Conservation (phyloP, 2,113 vertebrate species). For the Gambusia holbrooki region DNA sequence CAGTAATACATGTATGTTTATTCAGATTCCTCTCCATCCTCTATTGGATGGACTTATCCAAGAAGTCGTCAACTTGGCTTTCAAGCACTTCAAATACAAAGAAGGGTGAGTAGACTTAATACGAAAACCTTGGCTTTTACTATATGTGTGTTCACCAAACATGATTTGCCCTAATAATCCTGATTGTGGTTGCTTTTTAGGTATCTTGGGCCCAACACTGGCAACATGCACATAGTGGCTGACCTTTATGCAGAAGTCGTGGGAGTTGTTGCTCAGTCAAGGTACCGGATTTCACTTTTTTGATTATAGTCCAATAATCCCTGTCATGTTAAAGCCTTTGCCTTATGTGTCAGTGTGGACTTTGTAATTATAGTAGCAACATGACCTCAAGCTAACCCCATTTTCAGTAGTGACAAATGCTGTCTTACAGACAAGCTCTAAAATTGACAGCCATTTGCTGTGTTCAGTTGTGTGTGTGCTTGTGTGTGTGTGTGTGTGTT, state of each 20-base stretch:
- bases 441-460: not conserved
- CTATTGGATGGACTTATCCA: constrained; percentile 96
- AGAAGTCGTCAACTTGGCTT: constrained; percentile 96
- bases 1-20: constrained; percentile 5
- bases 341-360: constrained; percentile 14
- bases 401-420: constrained; percentile 25
- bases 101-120: constrained; percentile 86
- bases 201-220: constrained; percentile 97
- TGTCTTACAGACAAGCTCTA: not conserved
- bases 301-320: constrained; percentile 3
- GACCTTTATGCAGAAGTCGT: constrained; percentile 98
- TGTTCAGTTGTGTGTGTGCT: not conserved
- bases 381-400: constrained; percentile 44
- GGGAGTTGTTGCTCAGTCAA: constrained; percentile 96
- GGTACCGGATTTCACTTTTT: constrained; percentile 72
- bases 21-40: constrained; percentile 96
- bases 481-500: not conserved
- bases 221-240: constrained; percentile 98
- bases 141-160: not conserved
- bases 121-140: not conserved
- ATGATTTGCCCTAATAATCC: not conserved
- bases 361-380: constrained; percentile 25
- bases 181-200: constrained; percentile 70
- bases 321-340: constrained; percentile 13
- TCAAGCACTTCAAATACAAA: constrained; percentile 99